phyloP scores from a whole-genome alignment of 2,797 vertebrate species.

The Acrocephalus scirpaceus region DNA sequence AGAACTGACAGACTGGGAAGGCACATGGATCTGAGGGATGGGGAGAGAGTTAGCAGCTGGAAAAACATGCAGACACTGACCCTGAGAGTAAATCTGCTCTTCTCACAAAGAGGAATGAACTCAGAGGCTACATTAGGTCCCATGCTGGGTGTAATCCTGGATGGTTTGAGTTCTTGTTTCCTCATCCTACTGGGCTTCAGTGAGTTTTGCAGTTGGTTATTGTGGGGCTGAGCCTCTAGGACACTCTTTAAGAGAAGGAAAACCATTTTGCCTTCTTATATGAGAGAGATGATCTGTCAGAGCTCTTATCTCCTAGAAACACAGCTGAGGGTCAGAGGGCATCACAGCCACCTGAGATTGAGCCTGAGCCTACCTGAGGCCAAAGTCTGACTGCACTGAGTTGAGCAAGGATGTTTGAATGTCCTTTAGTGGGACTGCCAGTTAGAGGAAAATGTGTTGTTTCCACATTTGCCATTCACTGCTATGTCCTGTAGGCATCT shows the following conservation, averaged over 20 bases:
- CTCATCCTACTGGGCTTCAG: neutral
- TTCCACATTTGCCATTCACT: rapidly evolving
- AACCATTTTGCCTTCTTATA: neutral
- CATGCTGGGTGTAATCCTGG: neutral
- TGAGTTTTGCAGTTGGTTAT: neutral
- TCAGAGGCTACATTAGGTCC: neutral
- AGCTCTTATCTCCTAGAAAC: neutral
- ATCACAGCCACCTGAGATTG: neutral
- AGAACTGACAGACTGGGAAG: constrained; percentile 1
- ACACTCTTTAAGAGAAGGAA: neutral
- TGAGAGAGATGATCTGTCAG: neutral
- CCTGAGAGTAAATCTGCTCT: neutral
- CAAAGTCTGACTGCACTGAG: neutral
- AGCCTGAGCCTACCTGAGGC: neutral
- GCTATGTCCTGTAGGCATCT: neutral
- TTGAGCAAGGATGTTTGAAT: neutral
- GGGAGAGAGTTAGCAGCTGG: neutral
- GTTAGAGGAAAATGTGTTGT: rapidly evolving
- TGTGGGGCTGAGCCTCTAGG: neutral
- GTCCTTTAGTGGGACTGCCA: neutral
- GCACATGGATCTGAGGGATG: neutral
- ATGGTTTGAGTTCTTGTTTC: neutral
- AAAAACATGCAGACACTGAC: neutral
- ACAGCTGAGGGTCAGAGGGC: neutral
- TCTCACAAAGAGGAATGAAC: neutral